phyloP scores from a whole-genome alignment of 2,797 vertebrate genomes.

The Molossus molossus region DNA sequence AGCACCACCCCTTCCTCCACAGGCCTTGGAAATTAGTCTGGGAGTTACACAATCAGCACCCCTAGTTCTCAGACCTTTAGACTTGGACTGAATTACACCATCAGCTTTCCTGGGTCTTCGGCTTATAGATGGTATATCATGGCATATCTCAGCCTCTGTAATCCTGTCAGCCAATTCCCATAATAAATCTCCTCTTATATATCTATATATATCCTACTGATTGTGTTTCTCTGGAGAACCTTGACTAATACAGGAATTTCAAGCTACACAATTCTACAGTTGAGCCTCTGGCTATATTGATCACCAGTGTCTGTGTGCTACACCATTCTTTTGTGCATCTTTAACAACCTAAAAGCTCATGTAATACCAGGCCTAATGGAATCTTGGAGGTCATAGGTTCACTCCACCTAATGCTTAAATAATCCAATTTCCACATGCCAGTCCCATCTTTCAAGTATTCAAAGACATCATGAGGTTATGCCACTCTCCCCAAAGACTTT shows the following conservation, averaged over 20 bases:
- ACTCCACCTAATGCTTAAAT: neutral
- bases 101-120: neutral
- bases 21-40: neutral
- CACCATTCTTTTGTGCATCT: neutral
- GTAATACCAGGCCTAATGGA: conserved; percentile 38
- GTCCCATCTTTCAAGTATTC: conserved; percentile 29
- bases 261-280: neutral
- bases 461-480: neutral
- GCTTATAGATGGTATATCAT: neutral
- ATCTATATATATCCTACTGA: neutral
- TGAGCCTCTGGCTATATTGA: neutral
- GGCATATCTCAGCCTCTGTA: neutral
- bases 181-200: neutral
- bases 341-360: neutral
- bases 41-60: neutral
- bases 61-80: neutral
- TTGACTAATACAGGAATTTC: neutral
- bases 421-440: neutral
- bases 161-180: neutral
- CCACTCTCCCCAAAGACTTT: neutral
- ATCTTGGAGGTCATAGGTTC: neutral
- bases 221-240: neutral
- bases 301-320: neutral
- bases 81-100: neutral
- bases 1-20: neutral